Base-by-base conservation (phyloP, 2,113 vertebrate genomes). In the Trogon melanurus region DNA sequence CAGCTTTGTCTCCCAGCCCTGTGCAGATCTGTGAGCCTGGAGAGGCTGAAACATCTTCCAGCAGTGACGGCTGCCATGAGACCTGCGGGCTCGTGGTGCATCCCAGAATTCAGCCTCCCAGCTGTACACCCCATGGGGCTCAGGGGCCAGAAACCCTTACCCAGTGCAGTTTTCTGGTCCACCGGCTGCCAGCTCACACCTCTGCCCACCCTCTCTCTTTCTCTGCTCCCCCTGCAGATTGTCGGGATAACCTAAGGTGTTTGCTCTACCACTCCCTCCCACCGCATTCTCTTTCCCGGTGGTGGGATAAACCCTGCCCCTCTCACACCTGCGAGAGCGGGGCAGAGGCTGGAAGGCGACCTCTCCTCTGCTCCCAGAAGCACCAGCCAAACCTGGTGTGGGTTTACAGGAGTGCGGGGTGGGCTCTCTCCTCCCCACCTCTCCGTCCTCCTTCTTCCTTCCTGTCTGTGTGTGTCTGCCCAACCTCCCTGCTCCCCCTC, bases 401-500 rank as follows among this genome's bases (percentile, higher is more conserved):
- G 92, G 86, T 82, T 92, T 58, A 4, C 1, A 48, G 92, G 88
- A 95, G n/a, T 30, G 17, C 11, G 67, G 89, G 87, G 21, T 38
- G 54, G 79, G 56, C 51, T 69, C 34, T 47, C 62, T 53, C 89
- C 71, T 71, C 64, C 65, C 83, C 78, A 13, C 62, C 23, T 70
- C 60, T 95, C 96, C 75, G 0, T 83, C 81, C 88, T 86, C 86
- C 84, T 85, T 62, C 51, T 96, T 95, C 96, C 96, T 95, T 61
- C 83, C 85, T 95, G 61, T 97, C 89, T 25, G 4, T 73, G 60
- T 93, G 79, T 94, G 82, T 95, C 91, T 79, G 89, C 85, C 96
- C 79, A 6, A 7, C 75, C 80, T 93, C 79, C 79, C 71, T 73
- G 85, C 94, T 92, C 92, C 60, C 60, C 41, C 2, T 90, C 79